phyloP scores from a whole-genome alignment of 2,888 invertebrate genomes.

The Therioaphis trifolii region DNA sequence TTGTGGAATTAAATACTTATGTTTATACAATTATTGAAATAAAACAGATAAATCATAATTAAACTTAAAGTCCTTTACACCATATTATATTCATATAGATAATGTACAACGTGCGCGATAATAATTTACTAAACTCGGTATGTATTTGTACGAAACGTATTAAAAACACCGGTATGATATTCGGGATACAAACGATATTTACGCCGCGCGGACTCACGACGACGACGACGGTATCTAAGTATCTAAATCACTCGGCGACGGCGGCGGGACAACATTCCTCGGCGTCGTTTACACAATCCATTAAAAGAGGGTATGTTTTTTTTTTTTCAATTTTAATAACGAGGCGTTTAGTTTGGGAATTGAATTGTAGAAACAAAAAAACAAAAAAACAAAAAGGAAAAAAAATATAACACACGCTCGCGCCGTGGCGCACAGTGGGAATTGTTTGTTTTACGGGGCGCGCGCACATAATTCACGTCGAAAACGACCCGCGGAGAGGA shows the following conservation, averaged over 20 bases:
- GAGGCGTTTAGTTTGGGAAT: background rate
- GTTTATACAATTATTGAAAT: too few relatives aligned
- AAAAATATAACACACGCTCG: too few relatives aligned
- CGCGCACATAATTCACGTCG: constrained; percentile 39
- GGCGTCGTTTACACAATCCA: constrained; percentile 21
- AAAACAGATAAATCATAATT: too few relatives aligned
- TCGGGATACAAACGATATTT: background rate
- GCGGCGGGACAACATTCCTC: constrained; percentile 36
- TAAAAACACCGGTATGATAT: too few relatives aligned
- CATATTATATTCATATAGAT: too few relatives aligned
- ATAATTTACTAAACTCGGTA: too few relatives aligned
- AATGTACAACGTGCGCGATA: too few relatives aligned
- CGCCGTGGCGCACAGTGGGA: constrained; percentile 4
- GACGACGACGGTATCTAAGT: background rate
- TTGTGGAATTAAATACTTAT: too few relatives aligned
- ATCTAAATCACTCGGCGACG: background rate
- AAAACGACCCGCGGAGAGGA: constrained; percentile 7
- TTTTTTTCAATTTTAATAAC: constrained; percentile 23
- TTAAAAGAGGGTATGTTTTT: constrained; percentile 28
- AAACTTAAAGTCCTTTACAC: too few relatives aligned
- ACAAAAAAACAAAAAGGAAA: too few relatives aligned
- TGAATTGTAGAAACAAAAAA: background rate
- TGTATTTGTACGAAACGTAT: too few relatives aligned
- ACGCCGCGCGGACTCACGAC: background rate
- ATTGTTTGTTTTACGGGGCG: constrained; percentile 42